phyloP scores from a whole-genome alignment of 2,797 vertebrate species.

The Psittacula echo region DNA sequence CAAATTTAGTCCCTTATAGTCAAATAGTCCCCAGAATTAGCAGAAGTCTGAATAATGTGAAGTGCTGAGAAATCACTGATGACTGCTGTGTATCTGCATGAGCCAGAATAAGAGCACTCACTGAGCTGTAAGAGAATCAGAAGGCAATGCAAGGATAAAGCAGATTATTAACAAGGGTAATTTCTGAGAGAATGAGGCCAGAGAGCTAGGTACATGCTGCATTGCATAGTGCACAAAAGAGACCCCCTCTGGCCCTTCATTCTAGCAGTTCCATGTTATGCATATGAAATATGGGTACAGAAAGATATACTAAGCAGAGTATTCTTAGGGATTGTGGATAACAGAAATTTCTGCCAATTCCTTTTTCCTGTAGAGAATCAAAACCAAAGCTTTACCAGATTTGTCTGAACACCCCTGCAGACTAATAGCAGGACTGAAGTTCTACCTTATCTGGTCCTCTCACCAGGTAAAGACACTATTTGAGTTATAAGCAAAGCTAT shows the following conservation, averaged over 20 bases:
- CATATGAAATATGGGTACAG: neutral
- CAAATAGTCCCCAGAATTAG: neutral
- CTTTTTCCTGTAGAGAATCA: neutral
- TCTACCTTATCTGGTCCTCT: neutral
- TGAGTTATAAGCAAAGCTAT: neutral
- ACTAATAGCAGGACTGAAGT: neutral
- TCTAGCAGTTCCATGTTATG: neutral
- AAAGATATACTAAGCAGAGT: neutral
- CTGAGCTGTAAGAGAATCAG: conserved; percentile 21
- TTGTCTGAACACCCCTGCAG: neutral
- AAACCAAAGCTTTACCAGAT: neutral
- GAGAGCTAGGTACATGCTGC: neutral
- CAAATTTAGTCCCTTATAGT: neutral
- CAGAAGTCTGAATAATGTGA: neutral
- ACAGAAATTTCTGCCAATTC: neutral
- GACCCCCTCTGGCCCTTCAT: neutral
- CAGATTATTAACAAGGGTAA: neutral
- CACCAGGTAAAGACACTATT: neutral
- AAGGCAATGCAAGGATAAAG: conserved; percentile 17
- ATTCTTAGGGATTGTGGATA: neutral
- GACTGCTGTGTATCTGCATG: neutral
- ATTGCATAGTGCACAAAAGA: neutral
- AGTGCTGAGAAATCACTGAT: conserved; percentile 40
- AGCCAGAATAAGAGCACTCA: conserved; percentile 19
- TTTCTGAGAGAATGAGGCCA: conserved; percentile 25